Conservation (phyloP, 2,888 invertebrate species). For the Torymus tubicola region DNA sequence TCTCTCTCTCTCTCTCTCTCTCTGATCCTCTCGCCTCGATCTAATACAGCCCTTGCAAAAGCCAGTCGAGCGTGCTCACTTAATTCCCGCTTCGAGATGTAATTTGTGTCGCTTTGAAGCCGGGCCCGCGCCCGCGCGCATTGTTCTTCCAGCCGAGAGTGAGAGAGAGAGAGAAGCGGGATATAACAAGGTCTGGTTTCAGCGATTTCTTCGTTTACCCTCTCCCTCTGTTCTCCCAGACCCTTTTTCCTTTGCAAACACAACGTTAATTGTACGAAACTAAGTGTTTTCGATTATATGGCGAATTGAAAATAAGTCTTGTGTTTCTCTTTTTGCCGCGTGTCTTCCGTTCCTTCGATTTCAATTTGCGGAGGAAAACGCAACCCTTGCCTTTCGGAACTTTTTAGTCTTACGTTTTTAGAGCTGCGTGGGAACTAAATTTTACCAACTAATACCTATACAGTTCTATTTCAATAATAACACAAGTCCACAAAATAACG, state of each 20-base stretch:
- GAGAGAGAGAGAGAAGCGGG: conserved; percentile 26
- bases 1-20: conserved; percentile 55
- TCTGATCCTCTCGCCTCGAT: conserved; percentile 58
- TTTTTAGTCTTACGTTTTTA: too few relatives aligned
- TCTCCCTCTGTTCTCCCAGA: not conserved
- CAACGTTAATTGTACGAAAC: conserved; percentile 47
- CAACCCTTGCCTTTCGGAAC: too few relatives aligned
- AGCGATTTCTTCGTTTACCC: conserved; percentile 49
- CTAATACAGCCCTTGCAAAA: conserved; percentile 54
- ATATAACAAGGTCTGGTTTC: conserved; percentile 62
- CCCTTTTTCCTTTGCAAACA: conserved; percentile 59
- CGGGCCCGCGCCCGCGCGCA: conserved; percentile 53
- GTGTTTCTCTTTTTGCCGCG: not conserved
- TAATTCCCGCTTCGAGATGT: conserved; percentile 68
- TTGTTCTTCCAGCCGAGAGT: conserved; percentile 53
- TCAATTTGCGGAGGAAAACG: not conserved
- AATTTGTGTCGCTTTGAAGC: conserved; percentile 70
- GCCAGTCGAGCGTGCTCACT: conserved; percentile 62
- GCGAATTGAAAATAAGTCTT: conserved; percentile 31
- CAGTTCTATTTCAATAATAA: too few relatives aligned
- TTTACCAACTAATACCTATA: too few relatives aligned
- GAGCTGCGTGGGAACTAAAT: too few relatives aligned
- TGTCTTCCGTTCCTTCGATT: not conserved
- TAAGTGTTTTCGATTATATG: conserved; percentile 50
- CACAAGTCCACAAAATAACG: too few relatives aligned